phyloP scores from a whole-genome alignment of 2,113 vertebrate genomes.

The Potamarius usumacintae region DNA sequence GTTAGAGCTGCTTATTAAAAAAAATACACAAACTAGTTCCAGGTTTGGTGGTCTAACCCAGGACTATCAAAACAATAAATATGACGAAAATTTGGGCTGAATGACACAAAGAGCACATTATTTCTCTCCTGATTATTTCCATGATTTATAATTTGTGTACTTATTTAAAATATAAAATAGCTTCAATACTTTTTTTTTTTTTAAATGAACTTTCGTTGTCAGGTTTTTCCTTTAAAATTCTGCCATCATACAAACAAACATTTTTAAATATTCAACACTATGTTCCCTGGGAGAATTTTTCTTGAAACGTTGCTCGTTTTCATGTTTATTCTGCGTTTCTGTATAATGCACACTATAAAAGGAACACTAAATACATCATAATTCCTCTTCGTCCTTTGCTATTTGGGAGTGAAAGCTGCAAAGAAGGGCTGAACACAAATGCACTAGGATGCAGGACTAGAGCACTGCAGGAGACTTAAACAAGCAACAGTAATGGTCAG shows the following conservation, averaged over 20 bases:
- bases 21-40: neutral
- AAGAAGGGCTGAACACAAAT: neutral
- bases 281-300: neutral
- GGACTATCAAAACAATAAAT: neutral
- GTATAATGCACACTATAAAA: neutral
- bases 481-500: neutral
- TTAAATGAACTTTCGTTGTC: neutral
- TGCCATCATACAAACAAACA: too few species aligned
- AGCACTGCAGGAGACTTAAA: neutral
- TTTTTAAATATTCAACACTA: neutral
- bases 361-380: neutral
- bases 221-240: neutral
- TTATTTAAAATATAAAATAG: too few species aligned
- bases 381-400: neutral
- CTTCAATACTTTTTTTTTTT: too few species aligned
- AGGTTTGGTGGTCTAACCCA: neutral
- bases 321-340: neutral
- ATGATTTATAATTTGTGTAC: neutral
- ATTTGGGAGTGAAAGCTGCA: neutral
- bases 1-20: neutral
- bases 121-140: neutral
- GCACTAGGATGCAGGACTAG: neutral
- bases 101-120: neutral
- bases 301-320: neutral
- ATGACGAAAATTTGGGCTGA: neutral